Percentiles rank a stretch among this genome's conserved stretches.
Conservation (phyloP, 2,113 vertebrate genomes). For the Chrysemys picta region DNA sequence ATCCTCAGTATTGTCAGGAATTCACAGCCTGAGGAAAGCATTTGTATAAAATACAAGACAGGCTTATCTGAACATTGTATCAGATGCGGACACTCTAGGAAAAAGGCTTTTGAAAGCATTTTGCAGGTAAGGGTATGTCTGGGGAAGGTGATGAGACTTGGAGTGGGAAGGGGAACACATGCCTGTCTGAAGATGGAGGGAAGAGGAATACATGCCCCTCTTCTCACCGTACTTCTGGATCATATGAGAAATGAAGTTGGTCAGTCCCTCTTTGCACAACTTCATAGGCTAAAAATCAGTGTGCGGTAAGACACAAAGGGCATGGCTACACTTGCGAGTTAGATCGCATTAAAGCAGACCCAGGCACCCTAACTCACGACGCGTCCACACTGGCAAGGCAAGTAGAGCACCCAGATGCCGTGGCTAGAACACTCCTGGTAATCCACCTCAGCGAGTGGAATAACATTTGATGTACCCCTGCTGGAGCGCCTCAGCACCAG, state of each 20-base stretch:
- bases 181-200: neutral
- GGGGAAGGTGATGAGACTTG: neutral
- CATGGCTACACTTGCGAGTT: no score
- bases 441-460: no score
- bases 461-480: no score
- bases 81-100: constrained; percentile 33
- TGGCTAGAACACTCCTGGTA: no score
- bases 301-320: neutral
- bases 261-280: neutral
- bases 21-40: constrained; percentile 1
- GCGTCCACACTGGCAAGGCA: no score
- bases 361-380: no score
- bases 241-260: neutral
- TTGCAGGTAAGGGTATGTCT: neutral
- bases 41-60: neutral
- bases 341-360: no score
- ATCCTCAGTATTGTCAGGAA: neutral
- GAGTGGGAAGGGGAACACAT: fast-evolving
- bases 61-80: neutral
- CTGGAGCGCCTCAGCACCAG: no score
- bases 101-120: neutral
- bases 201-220: fast-evolving
- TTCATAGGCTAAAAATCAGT: fast-evolving
- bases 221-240: neutral
- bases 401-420: no score